phyloP scores from a whole-genome alignment of 2,797 vertebrate species.

The Anabacerthia variegaticeps region DNA sequence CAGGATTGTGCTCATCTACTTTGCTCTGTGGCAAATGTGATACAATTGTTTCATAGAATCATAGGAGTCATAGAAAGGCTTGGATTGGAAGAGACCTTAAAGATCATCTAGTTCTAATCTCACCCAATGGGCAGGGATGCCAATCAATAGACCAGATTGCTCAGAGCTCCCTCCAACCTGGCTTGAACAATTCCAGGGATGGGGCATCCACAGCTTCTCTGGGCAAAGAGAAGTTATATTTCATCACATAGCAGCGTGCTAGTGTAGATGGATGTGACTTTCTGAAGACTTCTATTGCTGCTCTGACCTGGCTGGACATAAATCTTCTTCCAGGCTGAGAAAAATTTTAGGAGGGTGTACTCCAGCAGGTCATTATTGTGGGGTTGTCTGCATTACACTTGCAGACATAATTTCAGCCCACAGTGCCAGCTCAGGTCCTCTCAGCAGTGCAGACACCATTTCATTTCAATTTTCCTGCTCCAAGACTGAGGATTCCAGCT shows the following conservation, averaged over 20 bases:
- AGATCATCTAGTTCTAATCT: not conserved
- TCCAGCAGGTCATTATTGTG: fast-evolving
- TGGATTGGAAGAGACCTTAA: not conserved
- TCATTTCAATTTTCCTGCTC: not conserved
- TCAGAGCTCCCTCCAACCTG: not conserved
- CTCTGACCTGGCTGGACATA: not conserved
- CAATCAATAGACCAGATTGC: too few species aligned
- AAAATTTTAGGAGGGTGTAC: not conserved
- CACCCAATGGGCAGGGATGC: not conserved
- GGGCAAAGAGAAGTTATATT: not conserved
- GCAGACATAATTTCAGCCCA: not conserved
- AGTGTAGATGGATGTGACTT: not conserved
- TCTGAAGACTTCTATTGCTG: not conserved
- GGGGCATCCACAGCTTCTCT: too few species aligned
- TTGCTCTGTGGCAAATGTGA: not conserved
- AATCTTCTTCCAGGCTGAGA: not conserved
- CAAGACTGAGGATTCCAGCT: not conserved
- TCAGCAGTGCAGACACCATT: not conserved
- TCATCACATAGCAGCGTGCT: not conserved
- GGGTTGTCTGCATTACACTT: not conserved
- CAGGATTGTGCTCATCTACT: not conserved
- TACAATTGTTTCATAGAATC: not conserved
- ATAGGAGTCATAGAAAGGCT: too few species aligned
- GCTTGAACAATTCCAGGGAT: not conserved
- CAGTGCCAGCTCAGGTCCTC: not conserved